phyloP scores from a whole-genome alignment of 2,113 vertebrate genomes.

The Piliocolobus tephrosceles region DNA sequence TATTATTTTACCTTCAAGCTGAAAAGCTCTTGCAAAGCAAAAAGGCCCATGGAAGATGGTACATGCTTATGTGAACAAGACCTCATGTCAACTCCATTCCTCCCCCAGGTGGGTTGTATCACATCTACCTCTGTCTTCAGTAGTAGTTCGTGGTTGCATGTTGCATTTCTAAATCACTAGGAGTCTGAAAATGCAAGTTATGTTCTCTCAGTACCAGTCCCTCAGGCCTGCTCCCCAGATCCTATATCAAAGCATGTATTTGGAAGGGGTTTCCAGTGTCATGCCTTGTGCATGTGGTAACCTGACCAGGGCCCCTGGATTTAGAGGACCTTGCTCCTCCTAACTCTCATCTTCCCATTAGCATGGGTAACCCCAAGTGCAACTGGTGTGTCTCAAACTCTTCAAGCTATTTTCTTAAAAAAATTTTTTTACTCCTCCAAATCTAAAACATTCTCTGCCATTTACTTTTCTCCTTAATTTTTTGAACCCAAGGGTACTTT shows the following conservation, averaged over 20 bases:
- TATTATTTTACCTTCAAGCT: neutral
- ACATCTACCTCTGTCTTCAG: fast-evolving
- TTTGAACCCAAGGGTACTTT: constrained; percentile 70
- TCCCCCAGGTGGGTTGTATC: neutral
- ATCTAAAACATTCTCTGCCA: constrained; percentile 69
- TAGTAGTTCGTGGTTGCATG: neutral
- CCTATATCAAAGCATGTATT: neutral
- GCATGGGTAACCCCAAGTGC: neutral
- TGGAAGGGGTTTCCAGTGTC: neutral
- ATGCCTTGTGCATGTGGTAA: neutral
- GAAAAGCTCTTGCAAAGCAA: neutral
- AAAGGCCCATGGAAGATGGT: neutral
- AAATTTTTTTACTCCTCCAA: constrained; percentile 42
- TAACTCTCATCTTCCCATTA: neutral
- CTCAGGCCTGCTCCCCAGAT: neutral
- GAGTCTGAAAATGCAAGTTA: constrained; percentile 34
- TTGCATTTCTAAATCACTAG: neutral
- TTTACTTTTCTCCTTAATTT: constrained; percentile 66
- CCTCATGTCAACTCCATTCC: neutral
- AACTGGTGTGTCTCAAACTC: neutral
- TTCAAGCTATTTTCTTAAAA: constrained; percentile 32
- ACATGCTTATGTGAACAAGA: neutral
- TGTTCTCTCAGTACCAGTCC: constrained; percentile 22
- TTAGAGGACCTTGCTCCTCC: neutral
- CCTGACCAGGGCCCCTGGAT: neutral